Percentiles rank a stretch among this genome's conserved stretches.
These are phyloP conservation scores for Bombus waltoni DNA, from an alignment of 1,140 invertebrate species.

Conservation along the genomic window DNA sequence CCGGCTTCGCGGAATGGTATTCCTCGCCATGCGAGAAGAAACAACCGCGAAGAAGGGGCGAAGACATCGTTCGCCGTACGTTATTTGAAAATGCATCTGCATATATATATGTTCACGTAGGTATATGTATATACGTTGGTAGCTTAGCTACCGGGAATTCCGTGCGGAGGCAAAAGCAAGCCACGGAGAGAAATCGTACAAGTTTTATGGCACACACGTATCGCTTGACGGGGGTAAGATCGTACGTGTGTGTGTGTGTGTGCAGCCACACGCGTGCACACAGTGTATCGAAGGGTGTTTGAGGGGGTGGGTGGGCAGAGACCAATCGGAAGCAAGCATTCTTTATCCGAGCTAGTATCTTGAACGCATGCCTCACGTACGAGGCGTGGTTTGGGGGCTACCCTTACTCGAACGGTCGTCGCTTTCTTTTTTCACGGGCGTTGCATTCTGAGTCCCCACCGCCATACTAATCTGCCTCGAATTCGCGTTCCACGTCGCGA, in stretches of 20 bases:
- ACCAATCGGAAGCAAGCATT: conserved; percentile 82
- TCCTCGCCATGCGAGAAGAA: neutral
- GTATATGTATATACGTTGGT: neutral
- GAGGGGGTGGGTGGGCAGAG: conserved; percentile 70
- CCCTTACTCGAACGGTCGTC: conserved; percentile 58
- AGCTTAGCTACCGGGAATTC: neutral
- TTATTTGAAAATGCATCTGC: neutral
- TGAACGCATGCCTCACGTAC: conserved; percentile 75
- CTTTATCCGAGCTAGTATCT: conserved; percentile 78
- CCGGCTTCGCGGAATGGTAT: conserved; percentile 34
- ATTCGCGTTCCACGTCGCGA: conserved; percentile 3
- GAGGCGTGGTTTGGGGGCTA: conserved; percentile 80
- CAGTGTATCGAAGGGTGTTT: conserved; percentile 53
- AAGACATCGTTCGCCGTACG: neutral
- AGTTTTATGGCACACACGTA: conserved; percentile 38
- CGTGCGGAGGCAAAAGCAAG: neutral
- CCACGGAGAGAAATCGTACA: conserved; percentile 46
- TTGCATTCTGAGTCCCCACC: conserved; percentile 65
- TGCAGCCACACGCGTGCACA: conserved; percentile 47
- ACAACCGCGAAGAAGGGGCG: neutral
- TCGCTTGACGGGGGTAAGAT: conserved; percentile 16
- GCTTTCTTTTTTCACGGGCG: conserved; percentile 57
- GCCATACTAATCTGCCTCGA: conserved; percentile 53
- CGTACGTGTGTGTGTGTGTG: conserved; percentile 11
- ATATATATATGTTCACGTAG: neutral